These are phyloP conservation scores for Eublepharis macularius DNA, from an alignment of 2,113 vertebrate species.

Conservation along the genomic window DNA sequence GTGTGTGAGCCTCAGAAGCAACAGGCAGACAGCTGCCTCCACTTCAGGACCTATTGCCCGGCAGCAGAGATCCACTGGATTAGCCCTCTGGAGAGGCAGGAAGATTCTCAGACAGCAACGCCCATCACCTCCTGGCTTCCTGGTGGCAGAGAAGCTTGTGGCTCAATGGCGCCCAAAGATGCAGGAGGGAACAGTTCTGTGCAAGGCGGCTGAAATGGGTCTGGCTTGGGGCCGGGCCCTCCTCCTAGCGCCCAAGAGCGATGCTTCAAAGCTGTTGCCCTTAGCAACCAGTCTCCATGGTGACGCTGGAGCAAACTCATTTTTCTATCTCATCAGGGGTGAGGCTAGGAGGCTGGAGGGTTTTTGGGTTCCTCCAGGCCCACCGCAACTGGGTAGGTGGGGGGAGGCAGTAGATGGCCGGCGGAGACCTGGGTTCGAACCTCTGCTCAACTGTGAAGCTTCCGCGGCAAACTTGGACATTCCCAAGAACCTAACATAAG, in stretches of 20 bases:
- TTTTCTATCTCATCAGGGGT: neutral
- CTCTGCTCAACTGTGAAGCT: no score
- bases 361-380: neutral
- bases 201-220: neutral
- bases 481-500: no score
- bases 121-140: neutral
- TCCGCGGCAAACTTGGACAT: no score
- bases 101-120: no score
- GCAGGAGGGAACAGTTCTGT: neutral
- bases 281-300: slow-evolving; percentile 86
- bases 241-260: neutral
- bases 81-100: no score
- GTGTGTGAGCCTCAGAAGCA: neutral
- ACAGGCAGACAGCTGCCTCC: neutral
- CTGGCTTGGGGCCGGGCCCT: no score
- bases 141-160: neutral
- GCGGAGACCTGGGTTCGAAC: no score
- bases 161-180: neutral
- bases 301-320: slow-evolving; percentile 68
- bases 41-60: neutral
- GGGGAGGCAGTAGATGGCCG: neutral
- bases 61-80: neutral
- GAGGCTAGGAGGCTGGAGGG: neutral
- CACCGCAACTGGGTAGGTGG: no score
- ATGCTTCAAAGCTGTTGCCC: slow-evolving; percentile 51